Conservation (phyloP, 2,797 vertebrate species). For the Carduelis carduelis region DNA sequence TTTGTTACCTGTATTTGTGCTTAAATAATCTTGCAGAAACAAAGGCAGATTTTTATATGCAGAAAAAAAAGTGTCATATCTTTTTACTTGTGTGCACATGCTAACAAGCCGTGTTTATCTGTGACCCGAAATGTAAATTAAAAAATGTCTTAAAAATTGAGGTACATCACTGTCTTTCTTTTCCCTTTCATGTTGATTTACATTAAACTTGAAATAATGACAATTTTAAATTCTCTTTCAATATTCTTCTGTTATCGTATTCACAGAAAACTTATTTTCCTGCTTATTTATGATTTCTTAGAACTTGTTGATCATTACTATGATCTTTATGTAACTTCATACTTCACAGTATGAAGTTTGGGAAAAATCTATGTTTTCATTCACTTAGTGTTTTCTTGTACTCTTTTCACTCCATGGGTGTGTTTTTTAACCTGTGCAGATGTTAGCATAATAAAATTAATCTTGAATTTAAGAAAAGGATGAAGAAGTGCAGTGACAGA, state of each 20-base stretch:
- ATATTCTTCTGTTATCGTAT: background rate
- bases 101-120: background rate
- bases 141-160: background rate
- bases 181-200: background rate
- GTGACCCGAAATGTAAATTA: background rate
- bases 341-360: background rate
- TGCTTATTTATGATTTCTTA: background rate
- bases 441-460: background rate
- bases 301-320: background rate
- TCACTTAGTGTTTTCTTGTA: background rate
- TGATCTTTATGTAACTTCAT: background rate
- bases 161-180: background rate
- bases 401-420: background rate
- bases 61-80: background rate
- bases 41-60: background rate
- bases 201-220: background rate
- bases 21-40: background rate
- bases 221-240: background rate
- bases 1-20: background rate
- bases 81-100: background rate
- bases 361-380: background rate
- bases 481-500: background rate
- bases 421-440: background rate
- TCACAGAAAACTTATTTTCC: background rate
- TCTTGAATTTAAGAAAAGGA: background rate